A percentile compares a stretch with the other conserved stretches of the same genome.
These are phyloP conservation scores for Ceratina japonica DNA, from an alignment of 1,140 invertebrate genomes.

Conservation along the genomic window DNA sequence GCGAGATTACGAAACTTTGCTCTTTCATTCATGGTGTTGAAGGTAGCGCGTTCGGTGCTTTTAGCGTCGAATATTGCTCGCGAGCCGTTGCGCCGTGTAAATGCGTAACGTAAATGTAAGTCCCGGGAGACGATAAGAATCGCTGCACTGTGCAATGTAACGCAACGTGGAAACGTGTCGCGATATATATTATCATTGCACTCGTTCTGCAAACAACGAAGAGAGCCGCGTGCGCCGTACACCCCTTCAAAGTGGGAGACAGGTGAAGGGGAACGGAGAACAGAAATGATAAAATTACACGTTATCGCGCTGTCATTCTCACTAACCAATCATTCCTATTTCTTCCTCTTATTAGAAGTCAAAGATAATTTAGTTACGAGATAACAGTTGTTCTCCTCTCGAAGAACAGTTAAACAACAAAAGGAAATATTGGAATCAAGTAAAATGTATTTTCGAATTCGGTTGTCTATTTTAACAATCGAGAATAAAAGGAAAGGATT, in stretches of 20 bases:
- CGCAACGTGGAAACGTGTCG: slow-evolving; percentile 5
- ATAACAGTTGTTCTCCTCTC: too few species aligned
- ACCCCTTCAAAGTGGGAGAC: background rate
- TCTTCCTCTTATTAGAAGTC: too few species aligned
- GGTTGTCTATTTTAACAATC: background rate
- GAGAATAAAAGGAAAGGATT: slow-evolving; percentile 8
- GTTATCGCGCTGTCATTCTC: slow-evolving; percentile 36
- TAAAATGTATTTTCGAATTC: background rate
- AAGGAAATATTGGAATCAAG: background rate
- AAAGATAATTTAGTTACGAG: too few species aligned
- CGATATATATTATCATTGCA: slow-evolving; percentile 15
- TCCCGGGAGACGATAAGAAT: slow-evolving; percentile 16
- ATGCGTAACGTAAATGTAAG: background rate
- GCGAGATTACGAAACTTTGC: slow-evolving; percentile 37
- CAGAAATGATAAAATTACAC: slow-evolving; percentile 36
- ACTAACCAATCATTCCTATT: too few species aligned
- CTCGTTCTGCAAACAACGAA: slow-evolving; percentile 20
- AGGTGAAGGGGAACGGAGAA: background rate
- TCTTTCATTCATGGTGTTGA: background rate
- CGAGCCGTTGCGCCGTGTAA: background rate
- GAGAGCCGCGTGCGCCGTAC: background rate
- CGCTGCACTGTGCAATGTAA: too few species aligned
- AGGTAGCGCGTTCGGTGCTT: background rate
- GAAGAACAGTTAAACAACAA: too few species aligned
- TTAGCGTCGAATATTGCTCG: slow-evolving; percentile 16